phyloP scores from a whole-genome alignment of 2,113 vertebrate species.

The Papio anubis region DNA sequence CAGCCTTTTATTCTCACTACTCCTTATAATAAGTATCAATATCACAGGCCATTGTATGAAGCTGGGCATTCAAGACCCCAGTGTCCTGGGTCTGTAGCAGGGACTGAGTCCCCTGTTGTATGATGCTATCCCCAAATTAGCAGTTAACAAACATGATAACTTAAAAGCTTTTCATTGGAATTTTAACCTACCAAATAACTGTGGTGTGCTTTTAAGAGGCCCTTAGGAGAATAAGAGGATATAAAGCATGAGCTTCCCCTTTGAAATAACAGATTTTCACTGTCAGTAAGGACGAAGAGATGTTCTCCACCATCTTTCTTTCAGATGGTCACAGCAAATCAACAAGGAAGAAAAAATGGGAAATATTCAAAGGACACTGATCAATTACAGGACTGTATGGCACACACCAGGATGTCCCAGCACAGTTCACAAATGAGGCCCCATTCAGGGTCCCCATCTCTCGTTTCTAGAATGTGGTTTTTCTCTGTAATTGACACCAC shows the following conservation, averaged over 20 bases:
- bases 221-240: background rate
- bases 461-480: background rate
- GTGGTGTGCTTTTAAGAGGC: background rate
- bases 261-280: background rate
- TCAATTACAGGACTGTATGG: background rate
- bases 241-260: background rate
- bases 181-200: background rate
- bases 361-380: background rate
- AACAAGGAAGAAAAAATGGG: background rate
- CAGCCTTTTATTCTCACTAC: background rate
- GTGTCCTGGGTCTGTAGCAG: slow-evolving; percentile 86
- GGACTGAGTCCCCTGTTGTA: slow-evolving; percentile 88
- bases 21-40: background rate
- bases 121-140: slow-evolving; percentile 89
- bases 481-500: background rate
- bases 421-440: background rate
- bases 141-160: slow-evolving; percentile 75
- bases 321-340: background rate
- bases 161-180: background rate
- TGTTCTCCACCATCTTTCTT: background rate
- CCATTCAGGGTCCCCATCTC: background rate
- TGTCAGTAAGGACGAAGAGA: background rate
- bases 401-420: background rate
- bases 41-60: slow-evolving; percentile 83
- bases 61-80: slow-evolving; percentile 86